phyloP scores from a whole-genome alignment of 2,888 invertebrate species.

The Phragmatobia fuliginosa region DNA sequence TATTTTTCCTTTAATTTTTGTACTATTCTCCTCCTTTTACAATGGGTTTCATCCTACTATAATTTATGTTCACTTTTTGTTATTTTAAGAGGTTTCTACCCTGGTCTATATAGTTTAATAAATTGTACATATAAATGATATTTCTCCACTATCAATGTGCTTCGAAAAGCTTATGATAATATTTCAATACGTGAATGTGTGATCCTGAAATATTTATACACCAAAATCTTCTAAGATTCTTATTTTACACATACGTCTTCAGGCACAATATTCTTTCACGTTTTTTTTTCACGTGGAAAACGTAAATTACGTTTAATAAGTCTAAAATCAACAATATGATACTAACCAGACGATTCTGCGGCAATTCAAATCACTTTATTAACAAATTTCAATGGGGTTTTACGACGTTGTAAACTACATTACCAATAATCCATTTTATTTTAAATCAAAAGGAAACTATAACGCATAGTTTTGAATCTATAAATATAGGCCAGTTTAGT shows the following conservation, averaged over 20 bases:
- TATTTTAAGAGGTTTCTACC: no score
- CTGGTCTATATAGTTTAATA: no score
- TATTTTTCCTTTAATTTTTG: no score
- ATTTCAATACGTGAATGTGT: neutral
- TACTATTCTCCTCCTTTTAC: no score
- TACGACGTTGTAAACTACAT: conserved; percentile 29
- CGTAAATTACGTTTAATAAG: neutral
- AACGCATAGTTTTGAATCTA: conserved; percentile 36
- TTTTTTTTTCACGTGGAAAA: neutral
- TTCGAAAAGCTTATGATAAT: neutral
- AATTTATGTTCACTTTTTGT: no score
- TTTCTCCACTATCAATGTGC: neutral
- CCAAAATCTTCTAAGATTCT: neutral
- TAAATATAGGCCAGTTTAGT: conserved; percentile 37
- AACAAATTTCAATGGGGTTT: conserved; percentile 17
- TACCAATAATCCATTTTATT: conserved; percentile 27
- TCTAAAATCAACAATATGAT: conserved; percentile 7
- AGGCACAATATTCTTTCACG: neutral
- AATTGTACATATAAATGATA: no score
- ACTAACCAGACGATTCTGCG: conserved; percentile 5
- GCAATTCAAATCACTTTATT: conserved; percentile 8
- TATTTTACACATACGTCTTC: neutral
- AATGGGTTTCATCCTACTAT: no score
- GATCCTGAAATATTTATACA: neutral
- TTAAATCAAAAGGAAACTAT: conserved; percentile 29